Conservation (phyloP, 2,888 invertebrate species). For the Metallyticus violacea region DNA sequence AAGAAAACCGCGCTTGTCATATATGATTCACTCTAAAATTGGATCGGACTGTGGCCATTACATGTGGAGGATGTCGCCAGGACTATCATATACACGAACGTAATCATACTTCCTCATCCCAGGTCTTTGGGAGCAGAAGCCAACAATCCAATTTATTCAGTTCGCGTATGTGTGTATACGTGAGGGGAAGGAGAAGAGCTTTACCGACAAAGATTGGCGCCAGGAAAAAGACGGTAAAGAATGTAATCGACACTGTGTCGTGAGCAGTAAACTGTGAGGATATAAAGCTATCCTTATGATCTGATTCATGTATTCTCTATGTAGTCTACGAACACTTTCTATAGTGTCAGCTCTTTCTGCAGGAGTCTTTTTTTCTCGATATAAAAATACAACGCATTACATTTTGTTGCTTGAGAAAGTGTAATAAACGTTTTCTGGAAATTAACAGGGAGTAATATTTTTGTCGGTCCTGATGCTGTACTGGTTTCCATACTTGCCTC, state of each 20-base stretch:
- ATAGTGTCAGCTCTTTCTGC: too few species aligned
- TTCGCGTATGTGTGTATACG: neutral
- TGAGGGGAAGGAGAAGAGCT: neutral
- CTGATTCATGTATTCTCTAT: too few species aligned
- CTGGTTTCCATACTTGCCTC: too few species aligned
- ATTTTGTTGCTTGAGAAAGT: too few species aligned
- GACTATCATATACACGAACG: neutral
- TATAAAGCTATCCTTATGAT: too few species aligned
- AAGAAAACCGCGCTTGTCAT: neutral
- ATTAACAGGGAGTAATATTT: too few species aligned
- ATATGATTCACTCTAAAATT: constrained; percentile 16
- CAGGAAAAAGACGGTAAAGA: neutral
- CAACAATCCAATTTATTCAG: constrained; percentile 18
- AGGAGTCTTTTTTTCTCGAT: too few species aligned
- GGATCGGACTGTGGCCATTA: neutral
- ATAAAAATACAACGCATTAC: too few species aligned
- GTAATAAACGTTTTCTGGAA: too few species aligned
- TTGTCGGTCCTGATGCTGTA: too few species aligned
- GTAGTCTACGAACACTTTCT: too few species aligned
- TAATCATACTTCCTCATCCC: neutral
- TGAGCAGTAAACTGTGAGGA: neutral
- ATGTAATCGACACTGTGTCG: neutral
- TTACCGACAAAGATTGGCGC: neutral
- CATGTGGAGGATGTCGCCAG: neutral
- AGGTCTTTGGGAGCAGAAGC: neutral